Conservation (phyloP, 2,113 vertebrate genomes). For the Apodemus speciosus region DNA sequence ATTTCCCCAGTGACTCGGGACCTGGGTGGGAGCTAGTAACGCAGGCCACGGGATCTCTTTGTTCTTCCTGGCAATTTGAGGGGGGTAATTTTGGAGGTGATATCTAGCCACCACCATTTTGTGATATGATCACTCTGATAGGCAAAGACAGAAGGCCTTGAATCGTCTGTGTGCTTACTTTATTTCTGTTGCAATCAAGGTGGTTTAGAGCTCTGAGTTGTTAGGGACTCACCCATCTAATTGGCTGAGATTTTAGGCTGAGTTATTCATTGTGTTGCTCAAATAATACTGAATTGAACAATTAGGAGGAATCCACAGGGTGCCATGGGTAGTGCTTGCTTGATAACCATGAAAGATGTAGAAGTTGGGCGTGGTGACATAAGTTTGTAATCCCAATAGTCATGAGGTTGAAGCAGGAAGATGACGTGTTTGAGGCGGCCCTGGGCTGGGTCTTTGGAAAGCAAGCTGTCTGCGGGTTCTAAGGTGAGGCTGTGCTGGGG, state of each 20-base stretch:
- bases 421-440: neutral
- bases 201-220: neutral
- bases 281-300: too few species aligned
- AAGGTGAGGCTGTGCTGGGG: neutral
- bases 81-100: neutral
- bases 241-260: neutral
- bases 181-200: neutral
- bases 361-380: neutral
- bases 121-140: neutral
- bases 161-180: neutral
- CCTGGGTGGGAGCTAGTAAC: neutral
- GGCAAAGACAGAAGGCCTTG: neutral
- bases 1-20: neutral
- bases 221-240: too few species aligned
- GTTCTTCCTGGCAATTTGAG: neutral
- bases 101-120: neutral
- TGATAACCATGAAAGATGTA: accelerated
- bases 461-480: neutral
- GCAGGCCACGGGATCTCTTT: neutral
- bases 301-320: neutral
- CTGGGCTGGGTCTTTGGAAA: neutral
- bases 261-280: neutral
- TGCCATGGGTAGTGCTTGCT: neutral
- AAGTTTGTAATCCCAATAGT: neutral
- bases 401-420: neutral